Conservation (phyloP, 2,113 vertebrate genomes). For the Marmota flaviventris region DNA sequence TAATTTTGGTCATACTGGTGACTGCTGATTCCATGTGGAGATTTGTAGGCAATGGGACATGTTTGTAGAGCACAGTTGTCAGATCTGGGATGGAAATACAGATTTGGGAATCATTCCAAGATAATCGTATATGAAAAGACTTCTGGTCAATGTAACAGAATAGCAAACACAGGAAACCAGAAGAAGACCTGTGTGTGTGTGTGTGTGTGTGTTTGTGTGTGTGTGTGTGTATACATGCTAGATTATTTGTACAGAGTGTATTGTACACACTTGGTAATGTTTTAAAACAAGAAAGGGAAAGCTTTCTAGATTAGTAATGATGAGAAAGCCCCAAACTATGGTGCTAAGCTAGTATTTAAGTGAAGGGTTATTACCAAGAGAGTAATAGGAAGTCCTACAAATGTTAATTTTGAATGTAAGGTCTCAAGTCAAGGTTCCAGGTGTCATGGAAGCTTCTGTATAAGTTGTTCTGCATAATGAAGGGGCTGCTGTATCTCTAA, state of each 20-base stretch:
- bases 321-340: neutral
- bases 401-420: neutral
- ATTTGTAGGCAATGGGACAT: neutral
- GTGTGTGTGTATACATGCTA: neutral
- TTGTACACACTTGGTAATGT: neutral
- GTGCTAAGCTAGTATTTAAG: neutral
- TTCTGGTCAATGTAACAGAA: neutral
- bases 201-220: no score
- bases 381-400: neutral
- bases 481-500: neutral
- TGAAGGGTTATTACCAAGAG: neutral
- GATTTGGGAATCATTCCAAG: neutral
- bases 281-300: conserved; percentile 26
- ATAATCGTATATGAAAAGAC: neutral
- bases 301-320: neutral
- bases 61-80: neutral
- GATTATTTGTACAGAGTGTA: neutral
- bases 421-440: neutral
- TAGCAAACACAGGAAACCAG: neutral
- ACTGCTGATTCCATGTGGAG: neutral
- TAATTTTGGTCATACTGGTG: neutral
- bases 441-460: neutral
- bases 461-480: neutral
- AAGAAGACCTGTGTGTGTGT: neutral
- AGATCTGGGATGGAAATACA: neutral